Conservation (phyloP, 2,113 vertebrate species). For the Microcebus murinus region DNA sequence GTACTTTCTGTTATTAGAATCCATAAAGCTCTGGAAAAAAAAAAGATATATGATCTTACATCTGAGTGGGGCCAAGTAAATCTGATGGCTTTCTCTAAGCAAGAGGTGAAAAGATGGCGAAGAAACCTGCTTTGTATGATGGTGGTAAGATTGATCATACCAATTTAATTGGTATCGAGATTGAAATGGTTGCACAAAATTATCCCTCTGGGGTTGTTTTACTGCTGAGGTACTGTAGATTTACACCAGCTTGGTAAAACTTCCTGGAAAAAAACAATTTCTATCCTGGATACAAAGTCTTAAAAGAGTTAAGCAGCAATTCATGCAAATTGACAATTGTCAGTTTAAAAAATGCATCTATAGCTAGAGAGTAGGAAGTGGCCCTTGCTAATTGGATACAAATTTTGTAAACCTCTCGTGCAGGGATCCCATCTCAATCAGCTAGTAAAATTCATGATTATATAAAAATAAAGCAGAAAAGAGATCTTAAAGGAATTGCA, state of each 20-base stretch:
- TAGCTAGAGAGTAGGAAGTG: not conserved
- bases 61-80: conserved; percentile 56
- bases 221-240: conserved; percentile 44
- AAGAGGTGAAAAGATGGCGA: not conserved
- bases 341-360: not conserved
- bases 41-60: conserved; percentile 37
- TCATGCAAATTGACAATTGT: not conserved
- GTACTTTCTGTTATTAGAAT: conserved; percentile 50
- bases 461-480: conserved; percentile 34
- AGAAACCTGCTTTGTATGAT: conserved; percentile 56
- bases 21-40: not conserved
- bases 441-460: conserved; percentile 21
- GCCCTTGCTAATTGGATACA: conserved; percentile 10
- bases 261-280: conserved; percentile 53
- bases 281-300: conserved; percentile 40
- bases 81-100: conserved; percentile 48
- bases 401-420: conserved; percentile 31
- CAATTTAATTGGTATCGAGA: conserved; percentile 67
- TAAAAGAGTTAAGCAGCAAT: conserved; percentile 37
- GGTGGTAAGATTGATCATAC: not conserved
- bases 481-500: conserved; percentile 5
- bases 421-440: not conserved
- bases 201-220: conserved; percentile 58
- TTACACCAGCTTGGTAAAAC: conserved; percentile 55
- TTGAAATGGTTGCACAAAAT: conserved; percentile 66